Base-by-base conservation (phyloP, 2,888 invertebrate species). In the Leptarthrus brevirostris region DNA sequence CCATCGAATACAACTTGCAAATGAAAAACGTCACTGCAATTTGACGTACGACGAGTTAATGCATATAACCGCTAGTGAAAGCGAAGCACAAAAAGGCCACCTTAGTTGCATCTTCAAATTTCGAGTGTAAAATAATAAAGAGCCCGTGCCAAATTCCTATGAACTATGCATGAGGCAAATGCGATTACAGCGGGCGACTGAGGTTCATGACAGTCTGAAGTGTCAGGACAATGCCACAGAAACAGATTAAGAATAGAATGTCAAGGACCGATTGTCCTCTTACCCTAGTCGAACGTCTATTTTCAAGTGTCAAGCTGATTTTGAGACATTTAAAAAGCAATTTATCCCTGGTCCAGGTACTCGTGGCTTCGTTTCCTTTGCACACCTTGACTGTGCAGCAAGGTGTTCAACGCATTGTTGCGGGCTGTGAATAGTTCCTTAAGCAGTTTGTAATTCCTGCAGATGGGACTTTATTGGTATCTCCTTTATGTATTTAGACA, bases 301-400 rank as follows among this genome's bases (percentile, higher is more conserved):
- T 78, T 78, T 78, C 78, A 75, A 77, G 78, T 78, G 77, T 78
- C 77, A 77, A 75, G 76, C 78, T 78, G 78, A 78, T 76, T 77
- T 78, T 75, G 76, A 76, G 75, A 78, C 78, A 78, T 78, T 78
- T 78, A 77, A 78, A 78, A 78, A 76, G 78, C 78, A 78, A 78
- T 78, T 78, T 78, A 78, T 78, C 71, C 73, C 53, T 70, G 76
- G 74, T 77, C 77, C 64, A 40, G 47, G 64, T 44, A 64, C 64
- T 64, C 36, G 61, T 64, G 36, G 24, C 44, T 64, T 64, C 22
- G 64, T 14, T 64, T 47, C 22, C 64, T 44, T 47, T 44, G 64
- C 64, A 64, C 64, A 64, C 64, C 64, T 64, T 64, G 40, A 47
- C 24, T 24, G 2, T 26, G 16, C n/a, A 26, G 64, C 64, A 64